Conservation (phyloP, 2,113 vertebrate species). For the Apodemus speciosus region DNA sequence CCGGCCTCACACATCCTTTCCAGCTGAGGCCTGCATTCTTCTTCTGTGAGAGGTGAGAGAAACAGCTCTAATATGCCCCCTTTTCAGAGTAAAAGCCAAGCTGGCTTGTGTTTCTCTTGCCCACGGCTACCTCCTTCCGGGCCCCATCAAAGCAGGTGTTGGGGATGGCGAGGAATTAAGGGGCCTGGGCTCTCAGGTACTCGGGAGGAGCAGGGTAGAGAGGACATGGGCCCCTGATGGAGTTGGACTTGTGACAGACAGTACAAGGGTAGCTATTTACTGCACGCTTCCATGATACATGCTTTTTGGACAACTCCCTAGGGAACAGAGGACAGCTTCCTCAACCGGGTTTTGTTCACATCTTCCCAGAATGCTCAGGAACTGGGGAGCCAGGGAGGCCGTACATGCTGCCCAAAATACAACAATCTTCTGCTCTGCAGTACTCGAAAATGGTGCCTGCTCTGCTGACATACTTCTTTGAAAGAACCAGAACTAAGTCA, state of each 20-base stretch:
- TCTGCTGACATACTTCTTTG: not conserved
- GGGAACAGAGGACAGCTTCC: not conserved
- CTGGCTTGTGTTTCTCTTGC: not conserved
- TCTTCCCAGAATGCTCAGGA: not conserved
- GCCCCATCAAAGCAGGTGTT: not conserved
- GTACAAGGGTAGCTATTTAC: not conserved
- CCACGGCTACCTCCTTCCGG: not conserved
- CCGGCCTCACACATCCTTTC: too few relatives aligned
- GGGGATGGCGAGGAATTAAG: not conserved
- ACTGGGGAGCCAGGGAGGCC: too few relatives aligned
- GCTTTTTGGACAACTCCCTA: not conserved
- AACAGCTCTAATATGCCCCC: not conserved
- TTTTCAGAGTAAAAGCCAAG: not conserved
- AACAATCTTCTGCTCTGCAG: too few relatives aligned
- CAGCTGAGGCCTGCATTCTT: not conserved
- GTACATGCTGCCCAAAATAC: not conserved
- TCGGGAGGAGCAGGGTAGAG: not conserved
- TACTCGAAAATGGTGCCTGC: not conserved
- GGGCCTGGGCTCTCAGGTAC: not conserved
- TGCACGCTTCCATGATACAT: not conserved
- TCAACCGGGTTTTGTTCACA: not conserved
- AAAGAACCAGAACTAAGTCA: not conserved
- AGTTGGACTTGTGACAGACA: too few relatives aligned
- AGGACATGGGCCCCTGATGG: too few relatives aligned
- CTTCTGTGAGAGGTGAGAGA: not conserved